Percentiles rank a stretch among this genome's conserved stretches.
Conservation (phyloP, 37 sponge, comb jelly and placozoan species). For the Aplysina aerophoba region DNA sequence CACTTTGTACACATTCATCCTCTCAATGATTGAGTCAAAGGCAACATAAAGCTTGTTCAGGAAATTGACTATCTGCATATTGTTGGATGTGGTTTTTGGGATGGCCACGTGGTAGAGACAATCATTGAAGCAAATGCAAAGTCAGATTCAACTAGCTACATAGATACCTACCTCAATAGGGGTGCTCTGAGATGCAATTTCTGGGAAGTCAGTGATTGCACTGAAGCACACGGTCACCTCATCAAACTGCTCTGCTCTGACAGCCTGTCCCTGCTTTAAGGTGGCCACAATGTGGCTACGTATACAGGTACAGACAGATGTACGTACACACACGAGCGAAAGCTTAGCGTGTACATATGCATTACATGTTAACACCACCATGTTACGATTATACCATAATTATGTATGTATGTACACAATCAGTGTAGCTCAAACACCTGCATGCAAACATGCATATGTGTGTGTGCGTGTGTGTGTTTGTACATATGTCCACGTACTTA, state of each 20-base stretch:
- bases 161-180: slow-evolving; percentile 19
- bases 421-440: no score
- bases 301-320: neutral
- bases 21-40: slow-evolving; percentile 43
- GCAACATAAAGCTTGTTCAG: slow-evolving; percentile 25
- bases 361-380: no score
- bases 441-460: no score
- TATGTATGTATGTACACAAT: no score
- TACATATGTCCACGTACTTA: neutral
- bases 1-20: slow-evolving; percentile 14
- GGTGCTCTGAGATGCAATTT: slow-evolving; percentile 11
- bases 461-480: no score
- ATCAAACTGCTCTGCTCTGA: slow-evolving; percentile 34
- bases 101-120: no score
- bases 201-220: slow-evolving; percentile 18
- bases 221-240: slow-evolving; percentile 31
- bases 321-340: neutral
- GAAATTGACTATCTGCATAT: slow-evolving; percentile 10
- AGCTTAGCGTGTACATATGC: no score
- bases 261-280: slow-evolving; percentile 26
- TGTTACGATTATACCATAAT: no score
- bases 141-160: neutral
- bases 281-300: neutral
- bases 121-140: no score
- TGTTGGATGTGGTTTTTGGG: no score